Percentiles rank a stretch among this genome's conserved stretches.
Evolutionary conservation across 1,140 invertebrate species (phyloP).

Genomic region (Drosophila orena): DNA sequence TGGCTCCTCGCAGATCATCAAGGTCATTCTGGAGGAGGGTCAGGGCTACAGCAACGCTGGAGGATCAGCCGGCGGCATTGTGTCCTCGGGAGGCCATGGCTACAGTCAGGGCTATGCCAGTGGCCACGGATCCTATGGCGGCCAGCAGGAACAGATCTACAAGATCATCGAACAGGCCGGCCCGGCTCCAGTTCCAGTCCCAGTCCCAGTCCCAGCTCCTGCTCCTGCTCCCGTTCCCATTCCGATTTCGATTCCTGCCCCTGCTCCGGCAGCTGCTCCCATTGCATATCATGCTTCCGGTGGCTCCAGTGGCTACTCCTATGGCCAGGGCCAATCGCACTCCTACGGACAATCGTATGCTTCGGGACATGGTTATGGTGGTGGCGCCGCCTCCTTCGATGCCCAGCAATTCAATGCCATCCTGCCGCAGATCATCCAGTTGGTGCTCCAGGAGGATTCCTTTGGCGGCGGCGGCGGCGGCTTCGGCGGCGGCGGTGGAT

Average conservation of each 20-base stretch:
- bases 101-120: constrained; percentile 30
- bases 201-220: constrained; percentile 4
- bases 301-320: constrained; percentile 39
- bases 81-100: constrained; percentile 14
- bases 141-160: constrained; percentile 58
- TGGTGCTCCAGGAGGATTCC: constrained; percentile 71
- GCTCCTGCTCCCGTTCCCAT: constrained; percentile 20
- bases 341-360: constrained; percentile 64
- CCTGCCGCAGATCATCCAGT: constrained; percentile 73
- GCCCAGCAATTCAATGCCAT: constrained; percentile 62
- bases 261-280: constrained; percentile 3
- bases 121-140: constrained; percentile 32
- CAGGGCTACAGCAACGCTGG: constrained; percentile 55
- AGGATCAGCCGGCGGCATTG: constrained; percentile 29
- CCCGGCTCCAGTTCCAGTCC: constrained; percentile 14
- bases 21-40: constrained; percentile 68
- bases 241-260: constrained; percentile 37
- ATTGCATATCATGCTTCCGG: constrained; percentile 50
- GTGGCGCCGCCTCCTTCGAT: constrained; percentile 32
- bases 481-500: constrained; percentile 44
- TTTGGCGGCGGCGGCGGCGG: constrained; percentile 47
- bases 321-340: constrained; percentile 39
- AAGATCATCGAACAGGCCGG: constrained; percentile 74
- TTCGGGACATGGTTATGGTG: constrained; percentile 58
- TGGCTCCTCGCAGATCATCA: constrained; percentile 65